Evolutionary conservation across 2,888 invertebrate species (phyloP).

Genomic region (Fragum fragum): DNA sequence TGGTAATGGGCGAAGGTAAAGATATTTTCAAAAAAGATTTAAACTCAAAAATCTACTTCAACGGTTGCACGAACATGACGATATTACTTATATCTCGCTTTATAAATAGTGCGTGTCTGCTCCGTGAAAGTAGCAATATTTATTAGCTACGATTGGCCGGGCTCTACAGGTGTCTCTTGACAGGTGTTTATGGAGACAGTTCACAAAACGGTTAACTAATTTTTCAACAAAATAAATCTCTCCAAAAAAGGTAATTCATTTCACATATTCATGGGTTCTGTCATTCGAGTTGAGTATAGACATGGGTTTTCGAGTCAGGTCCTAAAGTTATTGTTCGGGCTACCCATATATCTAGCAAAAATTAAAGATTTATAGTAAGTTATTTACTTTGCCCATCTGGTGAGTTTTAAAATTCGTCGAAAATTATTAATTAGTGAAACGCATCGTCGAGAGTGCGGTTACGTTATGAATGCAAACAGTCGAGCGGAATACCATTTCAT

Average conservation of each 20-base stretch:
- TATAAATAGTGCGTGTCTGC: background rate
- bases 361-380: too few species aligned
- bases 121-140: slow-evolving; percentile 1
- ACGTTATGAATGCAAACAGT: too few species aligned
- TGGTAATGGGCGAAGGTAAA: too few species aligned
- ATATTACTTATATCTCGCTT: background rate
- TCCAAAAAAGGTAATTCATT: background rate
- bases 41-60: too few species aligned
- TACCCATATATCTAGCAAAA: background rate
- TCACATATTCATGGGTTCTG: slow-evolving; percentile 17
- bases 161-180: slow-evolving; percentile 16
- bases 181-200: slow-evolving; percentile 10
- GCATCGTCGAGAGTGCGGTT: too few species aligned
- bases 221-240: slow-evolving; percentile 30
- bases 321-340: background rate
- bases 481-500: too few species aligned
- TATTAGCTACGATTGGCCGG: background rate
- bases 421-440: too few species aligned
- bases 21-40: too few species aligned
- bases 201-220: slow-evolving; percentile 22
- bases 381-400: background rate
- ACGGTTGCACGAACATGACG: too few species aligned
- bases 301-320: slow-evolving; percentile 19
- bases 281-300: slow-evolving; percentile 9
- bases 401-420: background rate